phyloP scores from a whole-genome alignment of 2,113 vertebrate genomes.

The Paralichthys olivaceus region DNA sequence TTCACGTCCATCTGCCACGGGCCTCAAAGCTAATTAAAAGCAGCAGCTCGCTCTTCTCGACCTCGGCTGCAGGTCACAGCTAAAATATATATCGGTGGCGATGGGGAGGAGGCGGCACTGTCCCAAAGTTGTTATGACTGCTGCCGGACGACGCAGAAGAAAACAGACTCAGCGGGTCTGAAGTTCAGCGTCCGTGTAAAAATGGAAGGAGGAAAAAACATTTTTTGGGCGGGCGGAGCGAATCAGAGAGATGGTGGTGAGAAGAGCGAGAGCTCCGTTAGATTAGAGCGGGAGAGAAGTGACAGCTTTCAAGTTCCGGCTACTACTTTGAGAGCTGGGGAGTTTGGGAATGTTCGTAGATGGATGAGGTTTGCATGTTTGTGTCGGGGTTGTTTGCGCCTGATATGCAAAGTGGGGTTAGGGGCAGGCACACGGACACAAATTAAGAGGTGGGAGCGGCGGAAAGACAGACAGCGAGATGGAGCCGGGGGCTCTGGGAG shows the following conservation, averaged over 20 bases:
- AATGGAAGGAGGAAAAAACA: constrained; percentile 11
- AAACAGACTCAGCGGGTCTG: constrained; percentile 24
- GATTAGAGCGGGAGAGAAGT: constrained; percentile 60
- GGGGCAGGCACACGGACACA: constrained; percentile 29
- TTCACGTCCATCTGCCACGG: constrained; percentile 71
- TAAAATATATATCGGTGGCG: constrained; percentile 51
- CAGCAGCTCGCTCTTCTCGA: constrained; percentile 44
- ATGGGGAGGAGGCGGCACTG: background rate
- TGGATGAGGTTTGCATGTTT: background rate
- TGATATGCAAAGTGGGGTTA: constrained; percentile 39
- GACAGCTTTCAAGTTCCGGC: constrained; percentile 63
- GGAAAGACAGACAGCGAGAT: constrained; percentile 55
- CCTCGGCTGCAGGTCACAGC: constrained; percentile 56
- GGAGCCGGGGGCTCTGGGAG: constrained; percentile 63
- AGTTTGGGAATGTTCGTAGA: constrained; percentile 40
- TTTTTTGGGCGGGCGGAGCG: background rate
- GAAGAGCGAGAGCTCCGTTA: constrained; percentile 41
- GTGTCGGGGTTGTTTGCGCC: background rate
- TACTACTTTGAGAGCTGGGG: constrained; percentile 49
- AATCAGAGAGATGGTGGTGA: constrained; percentile 43
- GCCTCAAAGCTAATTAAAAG: constrained; percentile 75
- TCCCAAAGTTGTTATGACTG: constrained; percentile 40
- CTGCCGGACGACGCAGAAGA: constrained; percentile 16
- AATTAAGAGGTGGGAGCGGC: constrained; percentile 53
- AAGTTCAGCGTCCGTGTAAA: constrained; percentile 30